Conservation (phyloP, 30 jellyfish, hydroid and myxozoan species). For the Pelagia noctiluca region DNA sequence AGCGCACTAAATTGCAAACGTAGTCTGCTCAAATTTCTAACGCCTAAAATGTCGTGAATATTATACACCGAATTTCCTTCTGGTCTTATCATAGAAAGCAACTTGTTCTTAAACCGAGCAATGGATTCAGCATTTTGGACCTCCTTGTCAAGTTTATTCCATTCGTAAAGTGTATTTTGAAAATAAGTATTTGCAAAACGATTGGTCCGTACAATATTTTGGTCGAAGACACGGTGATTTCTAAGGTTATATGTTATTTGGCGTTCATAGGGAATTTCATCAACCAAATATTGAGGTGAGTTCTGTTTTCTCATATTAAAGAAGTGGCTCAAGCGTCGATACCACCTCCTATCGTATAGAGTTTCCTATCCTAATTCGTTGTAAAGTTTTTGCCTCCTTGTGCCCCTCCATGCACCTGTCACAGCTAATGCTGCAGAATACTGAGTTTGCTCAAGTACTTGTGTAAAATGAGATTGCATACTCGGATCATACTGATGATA, state of each 20-base stretch:
- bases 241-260: too few relatives aligned
- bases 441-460: slow-evolving; percentile 20
- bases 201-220: too few relatives aligned
- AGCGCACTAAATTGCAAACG: slow-evolving; percentile 6
- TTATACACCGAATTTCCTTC: slow-evolving; percentile 1
- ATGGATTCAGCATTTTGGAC: slow-evolving; percentile 5
- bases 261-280: too few relatives aligned
- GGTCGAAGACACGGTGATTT: too few relatives aligned
- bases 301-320: background rate
- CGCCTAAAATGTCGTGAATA: background rate
- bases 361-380: background rate
- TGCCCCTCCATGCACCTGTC: slow-evolving; percentile 55
- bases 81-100: too few relatives aligned
- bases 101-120: too few relatives aligned
- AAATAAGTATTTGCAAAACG: background rate
- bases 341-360: too few relatives aligned
- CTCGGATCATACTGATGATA: slow-evolving; percentile 8
- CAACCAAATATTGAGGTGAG: slow-evolving; percentile 1
- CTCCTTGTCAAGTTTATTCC: background rate
- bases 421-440: slow-evolving; percentile 29
- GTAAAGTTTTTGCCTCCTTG: slow-evolving; percentile 1
- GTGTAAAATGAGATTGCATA: slow-evolving; percentile 2
- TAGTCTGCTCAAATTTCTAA: background rate
- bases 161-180: background rate
- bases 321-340: slow-evolving; percentile 9